phyloP scores from a whole-genome alignment of 2,888 invertebrate genomes.

The Caenorhabditis uteleia region DNA sequence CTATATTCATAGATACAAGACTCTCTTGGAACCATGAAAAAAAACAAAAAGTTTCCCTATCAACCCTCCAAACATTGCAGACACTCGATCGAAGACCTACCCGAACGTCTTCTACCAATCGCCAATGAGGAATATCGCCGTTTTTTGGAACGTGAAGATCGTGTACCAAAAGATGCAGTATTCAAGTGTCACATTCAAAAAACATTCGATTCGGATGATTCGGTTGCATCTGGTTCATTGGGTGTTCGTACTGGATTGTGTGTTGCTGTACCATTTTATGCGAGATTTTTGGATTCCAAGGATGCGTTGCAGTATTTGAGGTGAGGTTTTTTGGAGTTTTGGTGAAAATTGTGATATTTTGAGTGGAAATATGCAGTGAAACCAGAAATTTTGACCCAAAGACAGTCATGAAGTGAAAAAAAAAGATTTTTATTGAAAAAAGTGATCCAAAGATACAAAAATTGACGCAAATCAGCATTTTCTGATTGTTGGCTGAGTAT shows the following conservation, averaged over 20 bases:
- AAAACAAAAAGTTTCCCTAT: too few relatives aligned
- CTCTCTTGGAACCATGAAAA: too few relatives aligned
- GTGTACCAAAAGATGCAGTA: conserved; percentile 55
- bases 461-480: too few relatives aligned
- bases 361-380: too few relatives aligned
- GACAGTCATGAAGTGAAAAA: too few relatives aligned
- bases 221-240: conserved; percentile 56
- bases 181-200: conserved; percentile 41
- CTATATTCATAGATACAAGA: too few relatives aligned
- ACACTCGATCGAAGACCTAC: conserved; percentile 15
- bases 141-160: conserved; percentile 50
- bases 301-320: conserved; percentile 58
- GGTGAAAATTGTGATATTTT: not conserved
- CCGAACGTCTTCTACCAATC: conserved; percentile 6
- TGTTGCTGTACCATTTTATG: conserved; percentile 58
- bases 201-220: conserved; percentile 46
- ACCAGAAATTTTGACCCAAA: too few relatives aligned
- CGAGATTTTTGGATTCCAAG: conserved; percentile 43
- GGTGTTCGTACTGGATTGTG: conserved; percentile 60
- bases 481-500: too few relatives aligned
- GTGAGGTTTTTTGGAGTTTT: conserved; percentile 23
- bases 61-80: too few relatives aligned
- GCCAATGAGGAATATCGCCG: conserved; percentile 51
- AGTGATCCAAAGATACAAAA: too few relatives aligned
- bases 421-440: not conserved